Percentiles rank a stretch among this genome's conserved stretches.
Evolutionary conservation across 2,888 invertebrate genomes (phyloP).

Genomic region (Pteria penguin): DNA sequence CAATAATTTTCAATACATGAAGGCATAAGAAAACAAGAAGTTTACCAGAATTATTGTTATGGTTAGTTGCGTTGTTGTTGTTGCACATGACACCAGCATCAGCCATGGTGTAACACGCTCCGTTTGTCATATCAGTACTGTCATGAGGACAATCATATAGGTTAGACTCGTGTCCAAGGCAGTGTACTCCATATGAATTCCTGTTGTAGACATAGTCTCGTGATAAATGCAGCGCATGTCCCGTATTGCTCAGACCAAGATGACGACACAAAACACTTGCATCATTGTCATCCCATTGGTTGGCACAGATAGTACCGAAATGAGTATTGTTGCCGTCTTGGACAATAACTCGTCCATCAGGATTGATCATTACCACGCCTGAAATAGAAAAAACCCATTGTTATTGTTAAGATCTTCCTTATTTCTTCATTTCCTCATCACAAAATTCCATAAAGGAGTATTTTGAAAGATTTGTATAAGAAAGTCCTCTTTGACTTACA

Average conservation of each 20-base stretch:
- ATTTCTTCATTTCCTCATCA: no score
- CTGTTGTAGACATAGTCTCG: not conserved
- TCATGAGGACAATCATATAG: not conserved
- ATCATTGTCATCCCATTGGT: slow-evolving; percentile 24
- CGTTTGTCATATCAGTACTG: not conserved
- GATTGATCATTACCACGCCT: no score
- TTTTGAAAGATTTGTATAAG: no score
- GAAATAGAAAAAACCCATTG: not conserved
- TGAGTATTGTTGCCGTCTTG: not conserved
- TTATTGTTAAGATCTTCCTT: no score
- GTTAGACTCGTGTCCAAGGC: slow-evolving; percentile 3
- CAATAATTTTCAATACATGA: no score
- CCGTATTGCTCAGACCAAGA: slow-evolving; percentile 7
- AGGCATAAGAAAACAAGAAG: no score
- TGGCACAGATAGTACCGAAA: slow-evolving; percentile 11
- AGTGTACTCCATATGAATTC: not conserved
- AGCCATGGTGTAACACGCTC: not conserved
- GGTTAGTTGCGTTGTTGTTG: no score
- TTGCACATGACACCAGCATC: slow-evolving; percentile 19
- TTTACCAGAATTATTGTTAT: no score
- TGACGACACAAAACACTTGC: slow-evolving; percentile 27
- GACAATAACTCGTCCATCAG: slow-evolving; percentile 24
- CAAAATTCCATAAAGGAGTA: no score
- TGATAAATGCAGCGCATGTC: slow-evolving; percentile 9
- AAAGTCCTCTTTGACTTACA: not conserved